Conservation (phyloP, 2,113 vertebrate species). For the Machaerirhynchus nigripectus region DNA sequence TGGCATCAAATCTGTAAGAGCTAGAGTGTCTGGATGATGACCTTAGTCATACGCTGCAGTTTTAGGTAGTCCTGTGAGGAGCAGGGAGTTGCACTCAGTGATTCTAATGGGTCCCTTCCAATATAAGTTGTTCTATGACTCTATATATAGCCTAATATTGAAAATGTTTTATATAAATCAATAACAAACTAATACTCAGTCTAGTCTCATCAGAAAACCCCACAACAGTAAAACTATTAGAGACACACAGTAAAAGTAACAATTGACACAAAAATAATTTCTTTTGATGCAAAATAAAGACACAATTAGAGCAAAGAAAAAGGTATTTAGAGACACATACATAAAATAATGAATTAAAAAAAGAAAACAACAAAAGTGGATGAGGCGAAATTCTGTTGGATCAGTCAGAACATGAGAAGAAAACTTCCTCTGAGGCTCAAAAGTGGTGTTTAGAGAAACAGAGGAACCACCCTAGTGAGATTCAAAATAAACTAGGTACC, state of each 20-base stretch:
- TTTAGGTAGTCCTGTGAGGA: background rate
- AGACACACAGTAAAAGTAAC: background rate
- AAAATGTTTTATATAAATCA: background rate
- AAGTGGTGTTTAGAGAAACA: background rate
- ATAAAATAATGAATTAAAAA: background rate
- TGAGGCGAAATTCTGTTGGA: background rate
- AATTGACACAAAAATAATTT: background rate
- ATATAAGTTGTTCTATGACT: background rate
- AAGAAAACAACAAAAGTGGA: background rate
- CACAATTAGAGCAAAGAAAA: background rate
- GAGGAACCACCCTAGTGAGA: background rate
- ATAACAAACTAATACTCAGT: background rate
- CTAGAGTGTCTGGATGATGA: background rate
- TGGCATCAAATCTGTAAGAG: background rate
- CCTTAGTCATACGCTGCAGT: background rate
- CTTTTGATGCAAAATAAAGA: background rate
- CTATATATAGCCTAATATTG: background rate
- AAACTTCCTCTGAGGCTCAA: background rate
- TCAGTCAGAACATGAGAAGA: background rate
- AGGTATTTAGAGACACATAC: background rate
- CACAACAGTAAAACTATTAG: background rate
- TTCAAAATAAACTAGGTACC: background rate
- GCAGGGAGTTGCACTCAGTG: background rate
- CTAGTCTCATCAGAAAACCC: background rate
- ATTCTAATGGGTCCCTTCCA: background rate